phyloP scores from a whole-genome alignment of 2,888 invertebrate genomes.

The Eupithecia dodoneata region DNA sequence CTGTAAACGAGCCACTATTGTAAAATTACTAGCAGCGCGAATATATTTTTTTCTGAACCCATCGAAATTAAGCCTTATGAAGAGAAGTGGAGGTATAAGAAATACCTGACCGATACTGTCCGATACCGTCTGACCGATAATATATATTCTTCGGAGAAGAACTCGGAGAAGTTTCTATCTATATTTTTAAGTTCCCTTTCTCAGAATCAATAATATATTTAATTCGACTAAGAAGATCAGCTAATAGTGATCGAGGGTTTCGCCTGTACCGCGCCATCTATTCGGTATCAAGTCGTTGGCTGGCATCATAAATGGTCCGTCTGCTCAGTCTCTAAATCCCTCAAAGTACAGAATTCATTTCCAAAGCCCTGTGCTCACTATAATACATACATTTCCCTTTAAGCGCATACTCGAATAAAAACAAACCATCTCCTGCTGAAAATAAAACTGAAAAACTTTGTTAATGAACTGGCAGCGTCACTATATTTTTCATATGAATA shows the following conservation, averaged over 20 bases:
- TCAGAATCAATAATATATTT: neutral
- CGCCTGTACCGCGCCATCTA: too few species aligned
- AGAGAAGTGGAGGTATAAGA: neutral
- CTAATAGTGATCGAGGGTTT: too few species aligned
- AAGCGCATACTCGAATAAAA: constrained; percentile 54
- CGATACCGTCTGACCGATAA: too few species aligned
- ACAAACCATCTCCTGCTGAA: constrained; percentile 46
- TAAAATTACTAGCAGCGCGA: neutral
- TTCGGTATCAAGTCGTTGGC: neutral
- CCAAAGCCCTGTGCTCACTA: constrained; percentile 20
- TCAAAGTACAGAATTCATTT: constrained; percentile 64
- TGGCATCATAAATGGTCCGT: neutral
- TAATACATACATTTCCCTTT: constrained; percentile 51
- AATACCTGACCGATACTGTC: too few species aligned
- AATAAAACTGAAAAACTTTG: constrained; percentile 50
- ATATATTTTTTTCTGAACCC: neutral
- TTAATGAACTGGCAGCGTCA: constrained; percentile 51
- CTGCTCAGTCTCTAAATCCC: constrained; percentile 55
- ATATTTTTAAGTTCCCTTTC: neutral
- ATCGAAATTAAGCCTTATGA: neutral
- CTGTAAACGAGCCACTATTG: neutral
- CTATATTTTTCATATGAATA: constrained; percentile 32
- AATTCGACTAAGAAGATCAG: neutral
- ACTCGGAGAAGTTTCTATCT: neutral
- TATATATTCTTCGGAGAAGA: neutral